These are phyloP conservation scores for Meta bourneti DNA, from an alignment of 2,888 invertebrate genomes.

Conservation along the genomic window DNA sequence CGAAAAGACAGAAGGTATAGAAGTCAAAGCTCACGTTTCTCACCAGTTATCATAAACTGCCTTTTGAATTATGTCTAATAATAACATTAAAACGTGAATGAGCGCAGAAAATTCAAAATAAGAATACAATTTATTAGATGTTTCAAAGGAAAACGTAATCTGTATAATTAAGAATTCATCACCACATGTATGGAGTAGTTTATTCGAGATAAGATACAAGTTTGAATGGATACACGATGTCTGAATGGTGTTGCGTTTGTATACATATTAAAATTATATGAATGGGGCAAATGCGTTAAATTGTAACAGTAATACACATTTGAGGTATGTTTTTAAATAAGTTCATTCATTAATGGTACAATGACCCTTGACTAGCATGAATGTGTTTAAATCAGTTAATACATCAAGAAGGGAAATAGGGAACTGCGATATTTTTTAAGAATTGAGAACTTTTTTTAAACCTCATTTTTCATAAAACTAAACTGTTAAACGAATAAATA, in stretches of 20 bases:
- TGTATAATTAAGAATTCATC: conserved; percentile 16
- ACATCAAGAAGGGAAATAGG: no score
- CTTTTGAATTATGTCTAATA: neutral
- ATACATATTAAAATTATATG: no score
- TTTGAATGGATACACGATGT: conserved; percentile 3
- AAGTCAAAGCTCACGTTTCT: conserved; percentile 17
- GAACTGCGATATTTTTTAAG: no score
- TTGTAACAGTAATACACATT: no score
- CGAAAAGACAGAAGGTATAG: neutral
- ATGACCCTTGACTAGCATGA: no score
- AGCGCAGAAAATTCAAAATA: neutral
- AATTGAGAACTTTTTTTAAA: no score
- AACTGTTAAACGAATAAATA: no score
- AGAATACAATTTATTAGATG: neutral
- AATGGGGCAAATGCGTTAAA: no score
- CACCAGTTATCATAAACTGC: conserved; percentile 16
- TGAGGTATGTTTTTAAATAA: no score
- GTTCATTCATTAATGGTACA: no score
- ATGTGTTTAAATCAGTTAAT: no score
- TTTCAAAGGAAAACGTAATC: neutral
- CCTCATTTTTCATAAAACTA: no score
- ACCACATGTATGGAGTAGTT: neutral
- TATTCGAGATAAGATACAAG: conserved; percentile 15
- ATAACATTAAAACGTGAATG: conserved; percentile 14
- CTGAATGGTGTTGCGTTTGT: neutral